Base-by-base conservation (phyloP, 1,140 invertebrate genomes). In the Phymorhynchus buccinoides region DNA sequence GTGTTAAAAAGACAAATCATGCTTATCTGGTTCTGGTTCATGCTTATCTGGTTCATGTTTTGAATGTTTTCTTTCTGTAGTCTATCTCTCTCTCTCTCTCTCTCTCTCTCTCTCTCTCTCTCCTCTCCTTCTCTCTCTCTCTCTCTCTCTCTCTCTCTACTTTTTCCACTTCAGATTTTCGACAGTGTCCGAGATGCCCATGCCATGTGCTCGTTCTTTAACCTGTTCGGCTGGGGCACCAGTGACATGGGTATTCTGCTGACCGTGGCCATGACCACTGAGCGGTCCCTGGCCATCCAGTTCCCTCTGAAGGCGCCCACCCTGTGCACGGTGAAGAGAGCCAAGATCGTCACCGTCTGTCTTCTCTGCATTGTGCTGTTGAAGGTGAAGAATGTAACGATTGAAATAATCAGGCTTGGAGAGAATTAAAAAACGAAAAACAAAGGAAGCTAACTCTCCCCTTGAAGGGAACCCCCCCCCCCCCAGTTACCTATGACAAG, bases 211-310 rank as follows among this genome's bases (percentile, higher is more conserved):
- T 88, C 89, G 78, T 80, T 89, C 41, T 88, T 89, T 48, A 88
- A 90, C 79, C 89, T 91, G 39, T 79, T 89, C 30, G 90, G 90
- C 30, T 88, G 88, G 88, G 85, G 83, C 0, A 89, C 86, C 30
- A 91, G 90, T 78, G 89, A 91, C 80, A 42, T 90, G n/a, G 90
- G 90, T 3, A 86, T 91, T 37, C 35, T 91, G n/a, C 78, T 91
- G 6, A 91, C 90, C 0, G 88, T 87, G 18, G 90, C 88, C 52
- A 91, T 91, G 90, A 90, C 90, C 37, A 83, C 88, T 2, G 90
- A 91, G 71, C 82, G 90, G 30, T 88, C 88, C 16, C 52, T 91
- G 0, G 90, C 90, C 22, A 86, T 91, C 18, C 84, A 84, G 30
- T 90, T 89, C 73, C 90, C 90, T 18, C 77, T 91, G 16, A 87